Percentiles rank a stretch among this genome's conserved stretches.
Conservation (phyloP, 92 coral and sea anemone species). For the Epizoanthus fatuus region DNA sequence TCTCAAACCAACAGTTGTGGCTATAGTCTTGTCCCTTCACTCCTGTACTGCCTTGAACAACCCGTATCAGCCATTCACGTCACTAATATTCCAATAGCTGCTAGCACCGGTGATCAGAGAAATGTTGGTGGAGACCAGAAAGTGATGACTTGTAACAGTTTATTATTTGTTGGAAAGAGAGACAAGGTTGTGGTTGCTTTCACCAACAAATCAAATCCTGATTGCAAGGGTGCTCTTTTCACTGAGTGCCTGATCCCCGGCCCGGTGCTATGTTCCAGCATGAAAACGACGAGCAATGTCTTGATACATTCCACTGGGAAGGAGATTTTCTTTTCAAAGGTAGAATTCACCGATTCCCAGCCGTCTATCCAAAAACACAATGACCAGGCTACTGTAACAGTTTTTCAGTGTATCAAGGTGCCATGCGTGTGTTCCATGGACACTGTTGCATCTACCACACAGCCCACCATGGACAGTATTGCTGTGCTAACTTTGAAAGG, state of each 20-base stretch:
- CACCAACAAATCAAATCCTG: conserved; percentile 11
- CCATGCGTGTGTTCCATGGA: conserved; percentile 53
- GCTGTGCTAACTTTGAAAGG: conserved; percentile 51
- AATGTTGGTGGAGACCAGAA: neutral
- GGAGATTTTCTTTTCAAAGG: conserved; percentile 60
- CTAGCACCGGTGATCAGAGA: neutral
- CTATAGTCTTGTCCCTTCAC: conserved; percentile 18
- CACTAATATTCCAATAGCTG: conserved; percentile 36
- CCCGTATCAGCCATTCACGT: conserved; percentile 46
- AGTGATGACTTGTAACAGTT: neutral
- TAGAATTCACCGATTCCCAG: conserved; percentile 13
- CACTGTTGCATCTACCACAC: neutral
- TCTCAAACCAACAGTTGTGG: neutral
- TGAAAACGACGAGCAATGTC: conserved; percentile 30
- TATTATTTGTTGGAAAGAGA: conserved; percentile 68
- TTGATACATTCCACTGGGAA: conserved; percentile 72
- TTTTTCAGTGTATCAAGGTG: conserved; percentile 26
- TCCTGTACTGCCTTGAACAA: conserved; percentile 68
- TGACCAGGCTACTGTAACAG: neutral
- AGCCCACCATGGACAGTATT: conserved; percentile 7
- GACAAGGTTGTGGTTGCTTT: conserved; percentile 60
- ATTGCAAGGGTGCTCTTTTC: neutral
- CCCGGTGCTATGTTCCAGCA: conserved; percentile 67
- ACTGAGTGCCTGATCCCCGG: conserved; percentile 57
- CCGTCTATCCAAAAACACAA: neutral